Conservation (phyloP, 2,113 vertebrate genomes). For the Rhineura floridana region DNA sequence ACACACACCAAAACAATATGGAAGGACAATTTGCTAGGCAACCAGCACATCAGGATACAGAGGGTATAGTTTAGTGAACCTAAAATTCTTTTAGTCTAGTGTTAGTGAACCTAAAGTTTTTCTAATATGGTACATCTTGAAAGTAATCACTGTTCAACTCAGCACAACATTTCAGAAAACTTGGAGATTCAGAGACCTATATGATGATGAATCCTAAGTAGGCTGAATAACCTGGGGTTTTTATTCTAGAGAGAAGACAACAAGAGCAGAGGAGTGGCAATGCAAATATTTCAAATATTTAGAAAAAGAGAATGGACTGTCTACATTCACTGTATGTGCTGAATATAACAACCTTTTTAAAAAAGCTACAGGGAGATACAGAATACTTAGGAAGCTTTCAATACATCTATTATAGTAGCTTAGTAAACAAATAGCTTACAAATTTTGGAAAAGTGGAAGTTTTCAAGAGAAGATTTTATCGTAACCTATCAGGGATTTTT, state of each 20-base stretch:
- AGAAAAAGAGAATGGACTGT: neutral
- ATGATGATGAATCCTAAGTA: neutral
- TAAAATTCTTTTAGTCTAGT: neutral
- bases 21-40: too few relatives aligned
- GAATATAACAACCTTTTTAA: neutral
- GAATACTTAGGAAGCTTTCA: neutral
- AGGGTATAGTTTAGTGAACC: neutral
- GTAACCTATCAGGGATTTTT: too few relatives aligned
- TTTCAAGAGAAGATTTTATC: neutral
- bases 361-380: neutral
- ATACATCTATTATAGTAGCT: neutral
- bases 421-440: neutral
- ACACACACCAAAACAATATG: too few relatives aligned
- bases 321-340: neutral
- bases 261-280: neutral
- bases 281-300: neutral
- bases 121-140: neutral
- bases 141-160: neutral
- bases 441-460: neutral
- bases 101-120: neutral
- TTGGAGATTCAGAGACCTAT: neutral
- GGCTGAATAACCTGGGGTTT: neutral
- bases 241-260: neutral
- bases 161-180: neutral
- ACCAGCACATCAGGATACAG: too few relatives aligned